Evolutionary conservation across 2,888 invertebrate genomes (phyloP).

Genomic region (Elysia crispata): DNA sequence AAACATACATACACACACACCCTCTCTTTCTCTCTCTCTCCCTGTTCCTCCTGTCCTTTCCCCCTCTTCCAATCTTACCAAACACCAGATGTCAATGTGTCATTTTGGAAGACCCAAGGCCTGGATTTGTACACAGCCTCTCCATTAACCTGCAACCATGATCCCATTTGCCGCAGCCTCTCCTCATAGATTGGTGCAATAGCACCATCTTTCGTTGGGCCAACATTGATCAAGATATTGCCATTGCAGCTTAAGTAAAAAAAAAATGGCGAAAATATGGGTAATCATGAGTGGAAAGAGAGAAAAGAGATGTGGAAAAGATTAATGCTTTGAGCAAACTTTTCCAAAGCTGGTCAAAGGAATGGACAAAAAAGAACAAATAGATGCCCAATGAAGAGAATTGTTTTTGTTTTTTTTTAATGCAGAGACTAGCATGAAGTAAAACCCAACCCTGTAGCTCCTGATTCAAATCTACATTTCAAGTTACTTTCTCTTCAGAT

Average conservation of each 20-base stretch:
- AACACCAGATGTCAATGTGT: slow-evolving; percentile 82
- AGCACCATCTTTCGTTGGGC: slow-evolving; percentile 92
- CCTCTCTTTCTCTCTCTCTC: too few species aligned
- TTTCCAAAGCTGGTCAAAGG: too few species aligned
- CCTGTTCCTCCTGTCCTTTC: too few species aligned
- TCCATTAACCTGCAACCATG: slow-evolving; percentile 89
- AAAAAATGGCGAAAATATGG: background rate
- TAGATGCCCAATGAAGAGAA: too few species aligned
- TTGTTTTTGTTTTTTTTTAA: too few species aligned
- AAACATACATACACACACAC: too few species aligned
- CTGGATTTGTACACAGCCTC: slow-evolving; percentile 89
- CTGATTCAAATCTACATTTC: too few species aligned
- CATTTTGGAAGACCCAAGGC: slow-evolving; percentile 91
- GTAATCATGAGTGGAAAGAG: background rate
- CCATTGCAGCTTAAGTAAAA: slow-evolving; percentile 80
- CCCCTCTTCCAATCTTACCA: slow-evolving; percentile 86
- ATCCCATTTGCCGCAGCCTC: slow-evolving; percentile 86
- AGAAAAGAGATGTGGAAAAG: background rate
- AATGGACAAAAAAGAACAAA: too few species aligned
- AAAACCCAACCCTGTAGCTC: too few species aligned
- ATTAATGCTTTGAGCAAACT: background rate
- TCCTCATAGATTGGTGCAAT: slow-evolving; percentile 92
- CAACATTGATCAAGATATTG: slow-evolving; percentile 89
- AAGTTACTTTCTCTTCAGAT: too few species aligned
- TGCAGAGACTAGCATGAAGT: too few species aligned